Conservation (phyloP, 2,888 invertebrate species). For the Epinotia ramella region DNA sequence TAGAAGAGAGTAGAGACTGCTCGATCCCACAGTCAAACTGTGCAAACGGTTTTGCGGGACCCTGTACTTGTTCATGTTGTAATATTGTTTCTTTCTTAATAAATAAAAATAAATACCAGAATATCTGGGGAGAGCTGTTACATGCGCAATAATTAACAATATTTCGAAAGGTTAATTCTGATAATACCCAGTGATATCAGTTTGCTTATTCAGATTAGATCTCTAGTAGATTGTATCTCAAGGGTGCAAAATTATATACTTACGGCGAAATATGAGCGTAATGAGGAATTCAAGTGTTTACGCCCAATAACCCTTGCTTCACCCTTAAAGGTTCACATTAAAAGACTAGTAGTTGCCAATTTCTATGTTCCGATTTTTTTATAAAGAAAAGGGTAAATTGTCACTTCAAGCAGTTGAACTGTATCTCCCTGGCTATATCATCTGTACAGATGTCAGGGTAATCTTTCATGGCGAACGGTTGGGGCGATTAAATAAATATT, state of each 20-base stretch:
- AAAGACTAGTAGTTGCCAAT: neutral
- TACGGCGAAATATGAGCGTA: too few relatives aligned
- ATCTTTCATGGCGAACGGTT: slow-evolving; percentile 69
- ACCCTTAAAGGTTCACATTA: neutral
- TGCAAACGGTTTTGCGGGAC: too few relatives aligned
- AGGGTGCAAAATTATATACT: too few relatives aligned
- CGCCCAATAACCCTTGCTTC: too few relatives aligned
- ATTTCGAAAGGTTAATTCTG: neutral
- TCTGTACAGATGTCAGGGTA: slow-evolving; percentile 57
- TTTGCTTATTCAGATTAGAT: too few relatives aligned
- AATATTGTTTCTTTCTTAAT: too few relatives aligned
- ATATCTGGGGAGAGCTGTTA: neutral
- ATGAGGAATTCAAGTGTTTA: too few relatives aligned
- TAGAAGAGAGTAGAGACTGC: too few relatives aligned
- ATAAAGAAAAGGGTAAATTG: neutral
- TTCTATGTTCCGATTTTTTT: neutral
- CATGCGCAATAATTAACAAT: neutral
- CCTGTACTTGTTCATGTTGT: too few relatives aligned
- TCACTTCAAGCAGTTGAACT: neutral
- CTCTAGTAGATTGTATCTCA: too few relatives aligned
- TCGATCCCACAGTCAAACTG: too few relatives aligned
- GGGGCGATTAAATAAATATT: slow-evolving; percentile 81
- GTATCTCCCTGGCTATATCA: slow-evolving; percentile 7
- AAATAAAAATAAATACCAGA: too few relatives aligned
- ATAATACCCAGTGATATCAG: neutral